Base-by-base conservation (phyloP, 2,113 vertebrate species). In the Osmerus mordax region DNA sequence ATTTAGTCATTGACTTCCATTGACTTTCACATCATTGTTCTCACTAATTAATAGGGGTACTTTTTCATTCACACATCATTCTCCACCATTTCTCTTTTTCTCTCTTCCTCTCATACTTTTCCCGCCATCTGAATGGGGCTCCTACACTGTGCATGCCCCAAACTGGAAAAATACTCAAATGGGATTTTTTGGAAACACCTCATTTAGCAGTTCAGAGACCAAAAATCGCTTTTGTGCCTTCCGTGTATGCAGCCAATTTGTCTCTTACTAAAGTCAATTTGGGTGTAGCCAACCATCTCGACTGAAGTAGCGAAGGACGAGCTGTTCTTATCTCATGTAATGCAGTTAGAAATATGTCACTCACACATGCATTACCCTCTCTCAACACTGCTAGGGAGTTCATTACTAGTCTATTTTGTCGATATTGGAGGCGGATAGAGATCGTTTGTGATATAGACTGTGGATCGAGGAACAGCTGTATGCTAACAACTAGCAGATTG, bases 401-500 rank as follows among this genome's bases (percentile, higher is more conserved):
- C 58, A 60, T 60, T 4, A 23, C 41, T 47, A 47, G 23, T 23
- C 19, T 60, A 25, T 23, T 23, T 60, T 25, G 23, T 23, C 23
- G 21, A 60, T 19, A 60, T 23, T 9, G 3, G 59, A 68, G 58
- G 23, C 11, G 67, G 64, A 79, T 74, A 75, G 67, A 12, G 60
- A 55, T 62, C 19, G 6, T 67, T 65, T 74, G 53, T 67, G 65
- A 78, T 76, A 6, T 25, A 47, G 41, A 47, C 18, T 8, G 51
- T 68, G 65, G 63, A 54, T 83, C 76, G 76, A 73, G 13, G 80
- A 87, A 73, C 86, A 90, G 87, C 78, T 90, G 86, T 28, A 18
- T 71, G 71, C 81, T 88, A 74, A 87, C 82, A 74, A 74, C 7
- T 75, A 82, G 84, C 86, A 86, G 84, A 79, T 80, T 84, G 76